Conservation (phyloP, 1,140 invertebrate species). For the Orussus abietinus region DNA sequence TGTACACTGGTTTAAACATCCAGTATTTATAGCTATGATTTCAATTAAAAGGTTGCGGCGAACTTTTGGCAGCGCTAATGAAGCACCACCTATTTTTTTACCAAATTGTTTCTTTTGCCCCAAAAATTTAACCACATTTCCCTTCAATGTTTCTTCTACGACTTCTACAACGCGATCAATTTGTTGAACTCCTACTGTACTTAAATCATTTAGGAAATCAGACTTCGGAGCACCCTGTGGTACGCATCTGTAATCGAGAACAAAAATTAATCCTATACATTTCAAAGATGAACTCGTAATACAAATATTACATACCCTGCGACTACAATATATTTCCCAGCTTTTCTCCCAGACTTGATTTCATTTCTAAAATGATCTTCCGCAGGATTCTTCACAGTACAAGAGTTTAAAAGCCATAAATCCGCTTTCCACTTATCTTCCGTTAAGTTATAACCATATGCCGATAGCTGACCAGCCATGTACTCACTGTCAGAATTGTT, state of each 20-base stretch:
- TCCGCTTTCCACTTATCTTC: constrained; percentile 80
- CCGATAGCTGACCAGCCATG: constrained; percentile 90
- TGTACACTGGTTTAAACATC: constrained; percentile 96
- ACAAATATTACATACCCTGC: constrained; percentile 66
- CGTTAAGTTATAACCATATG: constrained; percentile 83
- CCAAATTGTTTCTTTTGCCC: constrained; percentile 77
- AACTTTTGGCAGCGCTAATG: constrained; percentile 87
- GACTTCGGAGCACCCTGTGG: constrained; percentile 82
- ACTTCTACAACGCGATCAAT: constrained; percentile 98
- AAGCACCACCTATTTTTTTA: constrained; percentile 82
- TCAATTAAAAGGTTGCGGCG: constrained; percentile 94
- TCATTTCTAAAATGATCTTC: constrained; percentile 97
- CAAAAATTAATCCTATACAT: constrained; percentile 8
- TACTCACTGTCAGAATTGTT: constrained; percentile 96
- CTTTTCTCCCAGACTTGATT: constrained; percentile 71
- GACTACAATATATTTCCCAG: constrained; percentile 84
- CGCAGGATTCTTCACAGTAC: constrained; percentile 95
- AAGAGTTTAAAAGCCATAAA: constrained; percentile 95
- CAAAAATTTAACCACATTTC: constrained; percentile 78
- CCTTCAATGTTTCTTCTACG: constrained; percentile 96
- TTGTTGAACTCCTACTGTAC: constrained; percentile 95
- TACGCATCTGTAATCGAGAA: constrained; percentile 66
- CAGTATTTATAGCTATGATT: constrained; percentile 97
- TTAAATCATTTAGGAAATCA: constrained; percentile 74
- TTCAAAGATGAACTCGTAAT: not conserved